phyloP scores from a whole-genome alignment of 2,113 vertebrate genomes.

The Rhodinocichla rosea region DNA sequence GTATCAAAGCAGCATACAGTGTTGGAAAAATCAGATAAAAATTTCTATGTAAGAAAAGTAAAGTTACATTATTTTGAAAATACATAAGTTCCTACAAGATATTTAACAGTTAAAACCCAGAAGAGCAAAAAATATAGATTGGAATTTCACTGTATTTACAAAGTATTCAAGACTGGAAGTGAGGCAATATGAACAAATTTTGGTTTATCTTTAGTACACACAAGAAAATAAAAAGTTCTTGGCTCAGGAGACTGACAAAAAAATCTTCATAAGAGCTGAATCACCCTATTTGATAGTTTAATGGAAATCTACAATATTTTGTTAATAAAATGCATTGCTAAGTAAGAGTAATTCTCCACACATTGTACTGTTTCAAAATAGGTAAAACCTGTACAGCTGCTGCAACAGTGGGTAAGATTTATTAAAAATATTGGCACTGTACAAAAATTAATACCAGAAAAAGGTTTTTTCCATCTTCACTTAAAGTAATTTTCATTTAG shows the following conservation, averaged over 20 bases:
- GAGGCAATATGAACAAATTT: neutral
- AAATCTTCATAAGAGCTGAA: neutral
- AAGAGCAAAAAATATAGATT: neutral
- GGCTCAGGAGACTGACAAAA: neutral
- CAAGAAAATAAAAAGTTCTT: neutral
- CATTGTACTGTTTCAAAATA: neutral
- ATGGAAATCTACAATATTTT: neutral
- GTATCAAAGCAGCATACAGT: neutral
- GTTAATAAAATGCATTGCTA: neutral
- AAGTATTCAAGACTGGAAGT: neutral
- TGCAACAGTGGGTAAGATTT: neutral
- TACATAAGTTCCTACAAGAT: neutral
- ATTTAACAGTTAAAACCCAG: neutral
- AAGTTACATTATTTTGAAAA: neutral
- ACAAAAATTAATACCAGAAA: neutral
- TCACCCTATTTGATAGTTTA: neutral
- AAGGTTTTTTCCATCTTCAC: fast-evolving
- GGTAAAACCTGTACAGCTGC: neutral
- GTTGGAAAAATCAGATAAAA: neutral
- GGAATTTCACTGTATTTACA: neutral
- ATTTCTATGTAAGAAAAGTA: neutral
- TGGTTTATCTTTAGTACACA: neutral
- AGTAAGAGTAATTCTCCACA: neutral
- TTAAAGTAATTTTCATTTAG: neutral
- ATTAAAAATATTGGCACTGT: neutral